phyloP scores from a whole-genome alignment of 2,888 invertebrate genomes.

The Caenorhabditis angaria region DNA sequence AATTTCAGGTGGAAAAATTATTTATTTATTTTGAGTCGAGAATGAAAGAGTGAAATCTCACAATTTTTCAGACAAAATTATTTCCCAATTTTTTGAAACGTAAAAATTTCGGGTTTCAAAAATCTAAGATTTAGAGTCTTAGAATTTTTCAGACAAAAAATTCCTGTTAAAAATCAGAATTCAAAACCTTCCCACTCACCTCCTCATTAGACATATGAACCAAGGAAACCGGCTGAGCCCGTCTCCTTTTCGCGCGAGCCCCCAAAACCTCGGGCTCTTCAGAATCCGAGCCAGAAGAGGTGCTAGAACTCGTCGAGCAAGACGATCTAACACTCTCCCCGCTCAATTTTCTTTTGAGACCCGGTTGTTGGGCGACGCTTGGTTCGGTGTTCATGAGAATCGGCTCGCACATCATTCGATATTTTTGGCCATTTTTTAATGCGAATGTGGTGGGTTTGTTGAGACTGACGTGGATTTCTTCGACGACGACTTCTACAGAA shows the following conservation, averaged over 20 bases:
- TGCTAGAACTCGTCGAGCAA: neutral
- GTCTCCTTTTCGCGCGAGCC: slow-evolving; percentile 15
- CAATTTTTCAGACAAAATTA: too few species aligned
- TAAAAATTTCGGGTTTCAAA: too few species aligned
- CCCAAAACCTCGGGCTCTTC: slow-evolving; percentile 15
- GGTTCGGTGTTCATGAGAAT: slow-evolving; percentile 12
- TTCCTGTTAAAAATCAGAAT: too few species aligned
- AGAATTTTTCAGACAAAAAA: too few species aligned
- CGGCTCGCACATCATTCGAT: slow-evolving; percentile 29
- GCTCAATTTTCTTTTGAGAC: slow-evolving; percentile 23
- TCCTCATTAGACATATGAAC: slow-evolving; percentile 37
- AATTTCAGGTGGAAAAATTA: too few species aligned
- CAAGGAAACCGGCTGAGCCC: slow-evolving; percentile 51
- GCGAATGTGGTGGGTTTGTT: slow-evolving; percentile 39
- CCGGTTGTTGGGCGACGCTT: slow-evolving; percentile 17
- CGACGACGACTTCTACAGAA: slow-evolving; percentile 20
- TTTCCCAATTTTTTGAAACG: too few species aligned
- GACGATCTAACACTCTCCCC: neutral
- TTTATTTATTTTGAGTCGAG: too few species aligned
- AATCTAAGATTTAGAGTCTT: too few species aligned
- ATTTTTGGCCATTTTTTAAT: slow-evolving; percentile 53
- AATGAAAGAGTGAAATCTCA: too few species aligned
- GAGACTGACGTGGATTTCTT: slow-evolving; percentile 19
- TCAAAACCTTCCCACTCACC: neutral
- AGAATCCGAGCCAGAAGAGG: neutral